Conservation (phyloP, 2,888 invertebrate species). For the Rhopalosiphum nymphaeae region DNA sequence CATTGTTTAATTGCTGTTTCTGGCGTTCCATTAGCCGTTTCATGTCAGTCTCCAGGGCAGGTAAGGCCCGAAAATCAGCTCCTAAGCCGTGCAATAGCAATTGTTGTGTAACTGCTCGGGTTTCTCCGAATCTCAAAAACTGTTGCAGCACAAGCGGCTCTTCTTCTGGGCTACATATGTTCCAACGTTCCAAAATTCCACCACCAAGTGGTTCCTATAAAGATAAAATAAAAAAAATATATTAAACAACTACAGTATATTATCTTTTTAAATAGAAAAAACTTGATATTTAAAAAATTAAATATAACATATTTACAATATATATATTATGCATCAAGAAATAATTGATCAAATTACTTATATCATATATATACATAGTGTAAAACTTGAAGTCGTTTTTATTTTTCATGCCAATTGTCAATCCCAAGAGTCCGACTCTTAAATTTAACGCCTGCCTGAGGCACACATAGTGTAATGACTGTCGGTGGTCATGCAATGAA, state of each 20-base stretch:
- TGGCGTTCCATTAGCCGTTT: conserved; percentile 74
- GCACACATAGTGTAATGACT: background rate
- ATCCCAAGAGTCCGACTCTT: conserved; percentile 34
- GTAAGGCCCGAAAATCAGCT: conserved; percentile 73
- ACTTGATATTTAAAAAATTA: background rate
- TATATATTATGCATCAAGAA: background rate
- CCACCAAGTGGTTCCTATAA: conserved; percentile 84
- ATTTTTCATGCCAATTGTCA: conserved; percentile 40
- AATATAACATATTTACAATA: background rate
- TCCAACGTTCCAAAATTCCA: conserved; percentile 87
- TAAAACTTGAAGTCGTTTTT: conserved; percentile 6
- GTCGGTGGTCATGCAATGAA: background rate
- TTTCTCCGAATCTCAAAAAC: conserved; percentile 91
- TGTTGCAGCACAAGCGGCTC: conserved; percentile 92
- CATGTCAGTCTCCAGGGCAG: conserved; percentile 73
- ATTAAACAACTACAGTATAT: background rate
- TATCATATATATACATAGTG: background rate
- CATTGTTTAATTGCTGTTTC: conserved; percentile 59
- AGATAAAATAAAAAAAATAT: conserved; percentile 56
- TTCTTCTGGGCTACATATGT: conserved; percentile 87
- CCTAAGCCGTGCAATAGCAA: conserved; percentile 72
- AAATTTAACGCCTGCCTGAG: background rate
- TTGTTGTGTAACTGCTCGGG: conserved; percentile 83
- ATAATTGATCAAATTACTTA: background rate
- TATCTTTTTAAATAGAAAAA: background rate